Base-by-base conservation (phyloP, 2,113 vertebrate genomes). In the Bambusicola thoracicus region DNA sequence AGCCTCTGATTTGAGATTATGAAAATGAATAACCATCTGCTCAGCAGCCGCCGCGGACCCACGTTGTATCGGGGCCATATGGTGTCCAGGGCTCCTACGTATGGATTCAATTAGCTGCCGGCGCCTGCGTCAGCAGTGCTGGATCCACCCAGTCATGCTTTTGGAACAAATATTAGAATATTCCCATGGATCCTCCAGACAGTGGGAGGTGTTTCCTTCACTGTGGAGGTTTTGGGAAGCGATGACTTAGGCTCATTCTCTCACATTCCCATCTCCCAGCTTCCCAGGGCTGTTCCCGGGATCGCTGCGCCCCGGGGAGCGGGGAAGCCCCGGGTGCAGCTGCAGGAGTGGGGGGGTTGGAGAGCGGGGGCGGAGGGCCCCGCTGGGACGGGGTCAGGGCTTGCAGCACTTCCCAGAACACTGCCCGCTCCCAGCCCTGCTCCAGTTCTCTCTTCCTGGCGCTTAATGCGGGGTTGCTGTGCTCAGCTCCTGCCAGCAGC, bases 101-200 rank as follows among this genome's bases (percentile, higher is more conserved):
- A 58, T 85, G 93, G 95, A 92, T 96, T 96, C 91, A 92, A 95
- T 95, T 95, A 68, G 95, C 95, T 96, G 95, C 91, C 38, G 85
- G 69, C 78, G 32, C 86, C 91, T 97, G 93, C 94, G 82, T 95
- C 88, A 95, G 94, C 70, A 85, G 92, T 87, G 70, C 85, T 91
- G 91, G 86, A 87, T 84, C 91, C 80, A 95, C 82, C 94, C 85
- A 73, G 90, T 92, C 91, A 94, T 93, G 94, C 91, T 96, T 97
- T 97, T 96, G 96, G 96, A 95, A 97, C 88, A 94, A 95, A 93
- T 89, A 92, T 85, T 96, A 72, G 94, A 95, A 96, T 86, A 87
- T 95, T 92, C 92, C 92, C 92, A 95, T 87, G 76, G 95, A 93
- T 96, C 92, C 90, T 96, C 90, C 96, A 94, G 87, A 95, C 87